phyloP scores from a whole-genome alignment of 2,797 vertebrate genomes.

The Anisognathus igniventris region DNA sequence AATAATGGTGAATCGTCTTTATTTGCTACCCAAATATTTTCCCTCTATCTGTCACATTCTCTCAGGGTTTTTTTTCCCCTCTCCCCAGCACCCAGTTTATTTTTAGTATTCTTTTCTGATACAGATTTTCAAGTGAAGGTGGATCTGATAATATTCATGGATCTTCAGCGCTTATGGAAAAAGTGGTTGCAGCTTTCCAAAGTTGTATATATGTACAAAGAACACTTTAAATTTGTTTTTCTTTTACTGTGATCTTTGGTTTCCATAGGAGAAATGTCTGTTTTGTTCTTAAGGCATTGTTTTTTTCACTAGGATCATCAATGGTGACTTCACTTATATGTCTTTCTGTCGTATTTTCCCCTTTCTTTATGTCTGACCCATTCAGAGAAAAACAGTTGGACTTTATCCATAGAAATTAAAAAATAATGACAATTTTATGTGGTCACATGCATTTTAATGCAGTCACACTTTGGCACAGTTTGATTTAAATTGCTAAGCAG shows the following conservation, averaged over 20 bases:
- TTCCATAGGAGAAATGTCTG: not conserved
- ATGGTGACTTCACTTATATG: not conserved
- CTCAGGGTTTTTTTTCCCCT: not conserved
- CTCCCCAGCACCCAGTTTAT: not conserved
- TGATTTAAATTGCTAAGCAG: not conserved
- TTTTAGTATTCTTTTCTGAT: conserved; percentile 6
- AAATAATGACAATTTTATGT: not conserved
- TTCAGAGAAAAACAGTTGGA: not conserved
- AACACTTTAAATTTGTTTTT: not conserved
- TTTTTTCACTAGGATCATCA: not conserved
- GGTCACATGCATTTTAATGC: not conserved
- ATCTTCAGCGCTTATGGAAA: not conserved
- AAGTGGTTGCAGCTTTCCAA: not conserved
- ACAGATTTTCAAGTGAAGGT: not conserved
- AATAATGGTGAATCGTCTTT: not conserved
- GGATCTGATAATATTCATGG: not conserved
- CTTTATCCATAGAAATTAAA: not conserved
- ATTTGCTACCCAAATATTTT: conserved; percentile 34
- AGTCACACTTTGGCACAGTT: not conserved
- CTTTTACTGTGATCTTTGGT: not conserved
- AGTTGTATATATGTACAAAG: not conserved
- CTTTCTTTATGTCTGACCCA: not conserved
- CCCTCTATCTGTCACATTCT: not conserved
- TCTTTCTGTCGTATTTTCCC: not conserved
- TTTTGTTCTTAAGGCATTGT: not conserved